phyloP scores from a whole-genome alignment of 2,797 vertebrate species.

The Oreortyx pictus region DNA sequence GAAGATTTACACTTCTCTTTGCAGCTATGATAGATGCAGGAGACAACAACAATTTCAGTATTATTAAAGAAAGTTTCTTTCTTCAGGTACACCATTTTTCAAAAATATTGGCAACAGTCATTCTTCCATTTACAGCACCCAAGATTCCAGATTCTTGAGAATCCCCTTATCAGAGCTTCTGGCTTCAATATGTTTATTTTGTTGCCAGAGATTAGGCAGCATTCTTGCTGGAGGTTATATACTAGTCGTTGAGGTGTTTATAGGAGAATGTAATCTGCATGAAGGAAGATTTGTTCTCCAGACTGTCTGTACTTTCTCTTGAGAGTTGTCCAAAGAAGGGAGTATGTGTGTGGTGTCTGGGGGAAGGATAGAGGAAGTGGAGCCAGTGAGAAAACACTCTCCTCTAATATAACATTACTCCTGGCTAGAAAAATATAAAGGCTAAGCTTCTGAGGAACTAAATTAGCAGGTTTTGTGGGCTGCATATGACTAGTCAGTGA shows the following conservation, averaged over 20 bases:
- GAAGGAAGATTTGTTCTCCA: constrained; percentile 27
- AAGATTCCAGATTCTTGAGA: not conserved
- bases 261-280: constrained; percentile 12
- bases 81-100: not conserved
- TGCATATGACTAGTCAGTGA: not conserved
- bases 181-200: not conserved
- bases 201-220: constrained; percentile 2
- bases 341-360: not conserved
- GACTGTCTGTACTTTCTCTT: constrained; percentile 41
- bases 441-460: constrained; percentile 3
- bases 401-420: not conserved
- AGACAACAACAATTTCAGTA: not conserved
- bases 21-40: not conserved
- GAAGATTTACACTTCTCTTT: not conserved
- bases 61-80: not conserved
- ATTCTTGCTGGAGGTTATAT: constrained; percentile 11
- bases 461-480: not conserved
- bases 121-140: not conserved
- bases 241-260: not conserved
- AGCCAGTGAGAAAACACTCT: constrained; percentile 19
- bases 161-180: constrained; percentile 10
- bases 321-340: constrained; percentile 28
- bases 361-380: not conserved
- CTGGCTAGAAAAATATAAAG: not conserved
- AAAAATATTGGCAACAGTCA: not conserved